Evolutionary conservation across 2,888 invertebrate genomes (phyloP).

Genomic region (Lycocerus yunnanus): DNA sequence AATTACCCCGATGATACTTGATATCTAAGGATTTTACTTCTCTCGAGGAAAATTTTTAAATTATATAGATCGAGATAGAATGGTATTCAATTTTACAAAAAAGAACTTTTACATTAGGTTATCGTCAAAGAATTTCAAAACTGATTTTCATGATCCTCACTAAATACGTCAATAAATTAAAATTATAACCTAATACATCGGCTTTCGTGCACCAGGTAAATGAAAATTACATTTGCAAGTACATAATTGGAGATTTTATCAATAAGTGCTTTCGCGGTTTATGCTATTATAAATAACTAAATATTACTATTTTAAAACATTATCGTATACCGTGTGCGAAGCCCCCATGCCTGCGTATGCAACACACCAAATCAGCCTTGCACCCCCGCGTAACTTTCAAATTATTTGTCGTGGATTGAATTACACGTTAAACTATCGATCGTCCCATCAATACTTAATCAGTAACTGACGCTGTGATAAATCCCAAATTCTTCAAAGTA

Average conservation of each 20-base stretch:
- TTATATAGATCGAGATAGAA: not conserved
- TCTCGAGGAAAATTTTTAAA: not conserved
- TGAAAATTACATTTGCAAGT: not conserved
- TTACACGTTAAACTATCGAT: too few relatives aligned
- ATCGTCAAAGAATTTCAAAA: not conserved
- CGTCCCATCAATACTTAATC: too few relatives aligned
- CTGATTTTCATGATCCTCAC: not conserved
- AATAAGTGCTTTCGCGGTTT: not conserved
- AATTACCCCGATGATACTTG: slow-evolving; percentile 6
- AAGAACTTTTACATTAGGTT: not conserved
- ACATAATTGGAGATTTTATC: not conserved
- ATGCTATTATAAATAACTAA: too few relatives aligned
- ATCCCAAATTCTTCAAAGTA: too few relatives aligned
- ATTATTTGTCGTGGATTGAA: too few relatives aligned
- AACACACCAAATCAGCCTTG: too few relatives aligned
- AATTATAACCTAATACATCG: not conserved
- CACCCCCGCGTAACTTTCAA: too few relatives aligned
- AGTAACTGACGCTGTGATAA: too few relatives aligned
- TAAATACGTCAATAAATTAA: not conserved
- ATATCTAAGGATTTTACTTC: not conserved
- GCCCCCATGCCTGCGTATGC: too few relatives aligned
- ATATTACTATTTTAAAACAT: too few relatives aligned
- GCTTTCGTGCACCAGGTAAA: not conserved
- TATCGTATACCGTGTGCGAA: too few relatives aligned
- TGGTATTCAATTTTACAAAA: not conserved